Conservation (phyloP, 2,797 vertebrate species). For the Stomatorhinus walkeri region DNA sequence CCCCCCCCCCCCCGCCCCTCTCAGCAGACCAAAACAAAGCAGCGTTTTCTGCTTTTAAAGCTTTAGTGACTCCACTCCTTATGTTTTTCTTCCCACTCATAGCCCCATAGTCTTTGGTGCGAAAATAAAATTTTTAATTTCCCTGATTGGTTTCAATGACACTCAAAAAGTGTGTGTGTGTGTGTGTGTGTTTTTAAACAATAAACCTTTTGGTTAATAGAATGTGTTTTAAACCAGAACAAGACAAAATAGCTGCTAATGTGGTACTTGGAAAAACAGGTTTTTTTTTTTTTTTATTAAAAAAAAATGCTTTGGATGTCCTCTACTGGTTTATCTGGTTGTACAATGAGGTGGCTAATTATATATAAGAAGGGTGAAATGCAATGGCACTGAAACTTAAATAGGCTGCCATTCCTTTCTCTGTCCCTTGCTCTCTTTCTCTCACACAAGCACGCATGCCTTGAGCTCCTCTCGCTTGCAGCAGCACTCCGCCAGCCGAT, state of each 20-base stretch:
- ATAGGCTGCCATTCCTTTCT: constrained; percentile 47
- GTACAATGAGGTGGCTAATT: constrained; percentile 54
- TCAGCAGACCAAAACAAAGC: constrained; percentile 63
- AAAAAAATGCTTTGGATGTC: constrained; percentile 37
- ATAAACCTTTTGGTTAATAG: not conserved
- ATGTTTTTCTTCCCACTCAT: not conserved
- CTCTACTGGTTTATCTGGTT: constrained; percentile 40
- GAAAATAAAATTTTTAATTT: not conserved
- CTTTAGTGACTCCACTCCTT: constrained; percentile 46
- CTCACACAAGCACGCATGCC: constrained; percentile 35
- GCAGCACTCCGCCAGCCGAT: constrained; percentile 60
- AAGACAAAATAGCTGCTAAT: constrained; percentile 50
- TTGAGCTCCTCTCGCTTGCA: constrained; percentile 47
- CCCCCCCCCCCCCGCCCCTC: constrained; percentile 22
- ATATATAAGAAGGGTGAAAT: constrained; percentile 50
- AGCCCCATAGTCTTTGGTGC: not conserved
- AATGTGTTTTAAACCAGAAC: constrained; percentile 26
- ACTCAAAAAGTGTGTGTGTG: too few species aligned
- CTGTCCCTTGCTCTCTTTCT: constrained; percentile 26
- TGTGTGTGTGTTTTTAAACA: not conserved
- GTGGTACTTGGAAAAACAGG: constrained; percentile 45
- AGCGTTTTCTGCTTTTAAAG: constrained; percentile 40
- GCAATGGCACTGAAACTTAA: constrained; percentile 43
- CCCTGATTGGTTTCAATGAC: not conserved
- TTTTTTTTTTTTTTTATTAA: not conserved